Evolutionary conservation across 1,140 invertebrate species (phyloP), one percentile per base, ranked within the genome.

Genomic region (Brachionus calyciflorus): DNA sequence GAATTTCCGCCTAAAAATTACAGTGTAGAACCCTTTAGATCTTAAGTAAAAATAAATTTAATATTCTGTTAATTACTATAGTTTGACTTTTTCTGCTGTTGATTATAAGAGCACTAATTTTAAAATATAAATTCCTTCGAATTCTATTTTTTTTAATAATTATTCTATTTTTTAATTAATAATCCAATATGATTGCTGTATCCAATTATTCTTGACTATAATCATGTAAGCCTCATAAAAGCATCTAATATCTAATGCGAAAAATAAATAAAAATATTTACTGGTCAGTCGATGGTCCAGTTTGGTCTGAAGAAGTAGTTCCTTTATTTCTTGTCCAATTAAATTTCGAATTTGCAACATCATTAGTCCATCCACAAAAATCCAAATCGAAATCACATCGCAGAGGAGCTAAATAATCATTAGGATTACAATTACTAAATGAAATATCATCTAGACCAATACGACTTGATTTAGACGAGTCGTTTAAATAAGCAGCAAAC

Each of bases 371-470:
- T 33, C 76, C 78, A 77, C 82, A 82, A 10, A 81, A 76, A 7
- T 79, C 79, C 33, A 70, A 46, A 77, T 84, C 83, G 81, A 84
- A 84, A 60, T 79, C 77, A 77, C 82, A 84, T n/a, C 40, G 37
- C 19, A 81, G 17, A 17, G 55, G 26, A 2, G 46, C 30, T 24
- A 46, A 41, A 44, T 55, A 60, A 19, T 44, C 37, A 48, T 41
- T 48, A 26, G 51, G 41, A 41, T 55, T 76, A 48, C 73, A 76
- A 46, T 76, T 55, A 17, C 7, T 40, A 30, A 76, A 76, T 40
- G 73, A 76, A 10, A 76, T 57, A 30, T 76, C 73, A 33, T 76
- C 73, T 10, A 76, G 5, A 28, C 44, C 30, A 12, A 76, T 49
- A 24, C 40, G 37, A 12, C 37, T 46, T 0, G 60, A 44, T 44